Conservation (phyloP, 1,140 invertebrate genomes). For the Catajapyx aquilonaris region DNA sequence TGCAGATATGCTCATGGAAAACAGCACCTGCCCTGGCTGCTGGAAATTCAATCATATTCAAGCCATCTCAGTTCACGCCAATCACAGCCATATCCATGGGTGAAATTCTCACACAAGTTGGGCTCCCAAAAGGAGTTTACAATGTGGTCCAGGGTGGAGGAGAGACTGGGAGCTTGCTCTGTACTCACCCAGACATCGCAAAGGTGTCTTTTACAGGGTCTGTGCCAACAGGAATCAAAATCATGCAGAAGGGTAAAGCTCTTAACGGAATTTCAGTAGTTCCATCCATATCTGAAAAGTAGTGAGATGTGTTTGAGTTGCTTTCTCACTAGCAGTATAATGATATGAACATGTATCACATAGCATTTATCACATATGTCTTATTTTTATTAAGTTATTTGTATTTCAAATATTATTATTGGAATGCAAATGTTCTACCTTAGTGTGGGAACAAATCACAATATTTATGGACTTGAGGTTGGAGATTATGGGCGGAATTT, state of each 20-base stretch:
- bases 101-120: constrained; percentile 27
- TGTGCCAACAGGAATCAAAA: constrained; percentile 23
- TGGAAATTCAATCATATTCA: constrained; percentile 32
- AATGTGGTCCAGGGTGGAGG: constrained; percentile 32
- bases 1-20: constrained; percentile 30
- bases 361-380: no score
- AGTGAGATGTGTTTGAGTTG: no score
- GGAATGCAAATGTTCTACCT: neutral
- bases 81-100: constrained; percentile 28
- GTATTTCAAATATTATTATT: neutral
- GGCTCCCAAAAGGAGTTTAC: constrained; percentile 28
- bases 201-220: constrained; percentile 34
- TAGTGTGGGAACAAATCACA: no score
- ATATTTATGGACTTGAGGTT: no score
- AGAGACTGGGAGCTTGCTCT: constrained; percentile 23
- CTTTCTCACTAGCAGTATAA: no score
- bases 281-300: neutral
- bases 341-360: no score
- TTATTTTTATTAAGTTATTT: no score
- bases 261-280: neutral
- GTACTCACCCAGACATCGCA: constrained; percentile 22
- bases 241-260: constrained; percentile 25
- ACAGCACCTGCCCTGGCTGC: constrained; percentile 29
- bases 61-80: constrained; percentile 30
- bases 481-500: no score